Conservation (phyloP, 2,113 vertebrate species). For the Lepidothrix coronata region DNA sequence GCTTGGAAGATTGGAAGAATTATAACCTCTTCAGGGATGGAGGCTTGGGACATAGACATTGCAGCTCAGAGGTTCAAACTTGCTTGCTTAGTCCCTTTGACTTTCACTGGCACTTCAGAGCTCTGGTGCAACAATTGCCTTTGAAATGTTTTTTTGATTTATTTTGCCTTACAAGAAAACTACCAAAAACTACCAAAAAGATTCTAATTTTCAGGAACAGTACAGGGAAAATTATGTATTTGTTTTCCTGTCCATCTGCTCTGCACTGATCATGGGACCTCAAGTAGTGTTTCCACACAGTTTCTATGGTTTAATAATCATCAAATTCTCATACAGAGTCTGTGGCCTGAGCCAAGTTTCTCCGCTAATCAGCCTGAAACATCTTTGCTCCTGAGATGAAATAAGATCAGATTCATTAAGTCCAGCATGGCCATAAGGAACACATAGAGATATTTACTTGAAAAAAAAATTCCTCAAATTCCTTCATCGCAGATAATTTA, state of each 20-base stretch:
- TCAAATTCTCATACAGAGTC: background rate
- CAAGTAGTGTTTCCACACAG: background rate
- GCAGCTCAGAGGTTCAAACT: background rate
- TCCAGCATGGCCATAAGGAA: background rate
- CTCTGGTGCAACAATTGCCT: background rate
- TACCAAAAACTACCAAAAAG: background rate
- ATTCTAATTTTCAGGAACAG: background rate
- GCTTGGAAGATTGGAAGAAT: background rate
- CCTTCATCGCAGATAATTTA: background rate
- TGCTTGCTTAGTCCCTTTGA: background rate
- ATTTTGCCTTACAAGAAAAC: background rate
- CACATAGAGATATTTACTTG: background rate
- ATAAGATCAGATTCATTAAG: conserved; percentile 14
- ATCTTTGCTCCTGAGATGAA: background rate
- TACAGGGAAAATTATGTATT: background rate
- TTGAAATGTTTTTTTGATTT: background rate
- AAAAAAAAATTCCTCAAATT: background rate
- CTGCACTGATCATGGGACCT: background rate
- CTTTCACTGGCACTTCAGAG: background rate
- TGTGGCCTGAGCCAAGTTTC: background rate
- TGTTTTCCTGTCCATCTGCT: background rate
- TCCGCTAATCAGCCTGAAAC: background rate
- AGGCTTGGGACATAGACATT: background rate
- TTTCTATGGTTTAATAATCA: conserved; percentile 27
- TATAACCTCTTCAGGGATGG: background rate